Percentiles rank a stretch among this genome's conserved stretches.
Conservation (phyloP, 2,113 vertebrate species). For the Hyaena hyaena region DNA sequence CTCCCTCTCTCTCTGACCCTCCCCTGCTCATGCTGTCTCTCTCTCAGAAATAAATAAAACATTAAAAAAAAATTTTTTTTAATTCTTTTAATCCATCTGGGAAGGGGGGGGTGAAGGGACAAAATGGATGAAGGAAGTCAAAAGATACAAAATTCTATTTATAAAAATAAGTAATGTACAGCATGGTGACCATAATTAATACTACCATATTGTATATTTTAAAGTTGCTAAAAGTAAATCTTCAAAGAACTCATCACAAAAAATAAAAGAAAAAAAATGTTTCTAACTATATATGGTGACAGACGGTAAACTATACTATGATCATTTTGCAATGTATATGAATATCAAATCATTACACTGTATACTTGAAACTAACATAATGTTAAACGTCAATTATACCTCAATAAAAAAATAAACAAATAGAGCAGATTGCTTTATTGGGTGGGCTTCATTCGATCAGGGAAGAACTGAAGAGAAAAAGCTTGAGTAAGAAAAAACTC, state of each 20-base stretch:
- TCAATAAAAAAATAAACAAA: background rate
- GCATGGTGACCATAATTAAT: background rate
- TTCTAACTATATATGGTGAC: background rate
- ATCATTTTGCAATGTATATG: background rate
- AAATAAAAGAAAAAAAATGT: background rate
- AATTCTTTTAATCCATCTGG: background rate
- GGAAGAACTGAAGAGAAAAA: background rate
- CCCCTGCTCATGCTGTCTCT: too few relatives aligned
- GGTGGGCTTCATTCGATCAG: background rate
- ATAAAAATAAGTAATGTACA: background rate
- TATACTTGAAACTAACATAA: background rate
- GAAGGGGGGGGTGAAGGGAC: too few relatives aligned
- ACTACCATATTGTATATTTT: background rate
- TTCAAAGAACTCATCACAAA: background rate
- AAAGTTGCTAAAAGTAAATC: background rate
- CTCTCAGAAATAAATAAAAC: too few relatives aligned
- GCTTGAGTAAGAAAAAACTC: background rate
- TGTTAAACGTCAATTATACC: background rate
- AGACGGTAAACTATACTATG: background rate
- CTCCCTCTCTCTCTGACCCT: too few relatives aligned
- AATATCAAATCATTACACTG: background rate
- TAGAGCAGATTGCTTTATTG: background rate
- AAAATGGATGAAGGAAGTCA: background rate
- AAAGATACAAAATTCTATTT: background rate
- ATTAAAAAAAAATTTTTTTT: background rate